Evolutionary conservation across 2,113 vertebrate genomes (phyloP).

Genomic region (Butorides virescens): DNA sequence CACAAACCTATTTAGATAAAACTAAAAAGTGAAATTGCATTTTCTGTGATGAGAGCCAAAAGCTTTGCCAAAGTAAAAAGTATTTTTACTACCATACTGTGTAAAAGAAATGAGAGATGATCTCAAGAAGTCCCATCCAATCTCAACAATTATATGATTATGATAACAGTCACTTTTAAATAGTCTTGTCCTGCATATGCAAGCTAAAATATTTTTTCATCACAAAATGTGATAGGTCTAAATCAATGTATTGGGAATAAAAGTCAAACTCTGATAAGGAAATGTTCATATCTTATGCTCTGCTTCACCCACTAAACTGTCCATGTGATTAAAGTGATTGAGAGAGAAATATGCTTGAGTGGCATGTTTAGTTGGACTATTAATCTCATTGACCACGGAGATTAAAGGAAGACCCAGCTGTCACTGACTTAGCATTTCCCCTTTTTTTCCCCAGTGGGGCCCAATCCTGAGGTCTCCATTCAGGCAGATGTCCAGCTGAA

Average conservation of each 20-base stretch:
- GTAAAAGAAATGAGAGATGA: neutral
- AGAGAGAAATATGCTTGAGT: neutral
- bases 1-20: neutral
- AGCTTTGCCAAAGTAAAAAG: neutral
- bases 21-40: neutral
- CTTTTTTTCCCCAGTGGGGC: neutral
- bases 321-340: neutral
- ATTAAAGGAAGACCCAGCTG: constrained; percentile 1
- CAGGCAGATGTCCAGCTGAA: neutral
- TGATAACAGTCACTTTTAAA: neutral
- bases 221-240: neutral
- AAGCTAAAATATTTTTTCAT: neutral
- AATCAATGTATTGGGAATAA: neutral
- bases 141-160: neutral
- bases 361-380: neutral
- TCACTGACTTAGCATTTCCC: neutral
- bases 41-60: neutral
- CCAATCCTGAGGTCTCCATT: neutral
- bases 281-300: neutral
- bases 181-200: neutral
- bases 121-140: neutral
- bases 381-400: neutral
- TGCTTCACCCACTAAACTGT: neutral
- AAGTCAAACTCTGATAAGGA: neutral
- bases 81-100: neutral